Evolutionary conservation across 2,113 vertebrate species (phyloP).

Genomic region (Dicrurus megarhynchus): DNA sequence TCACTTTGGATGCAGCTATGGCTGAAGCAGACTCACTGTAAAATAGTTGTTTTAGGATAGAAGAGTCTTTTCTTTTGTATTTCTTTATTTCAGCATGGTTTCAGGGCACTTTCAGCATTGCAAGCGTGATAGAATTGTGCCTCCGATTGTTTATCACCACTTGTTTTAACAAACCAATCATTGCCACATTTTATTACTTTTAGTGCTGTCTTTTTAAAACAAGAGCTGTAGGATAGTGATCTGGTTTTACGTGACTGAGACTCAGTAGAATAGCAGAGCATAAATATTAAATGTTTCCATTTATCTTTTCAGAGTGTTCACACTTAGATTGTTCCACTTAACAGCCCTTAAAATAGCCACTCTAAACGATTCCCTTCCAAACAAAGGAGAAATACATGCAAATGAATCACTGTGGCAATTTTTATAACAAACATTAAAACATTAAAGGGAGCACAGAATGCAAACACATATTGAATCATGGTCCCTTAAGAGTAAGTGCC

Average conservation of each 20-base stretch:
- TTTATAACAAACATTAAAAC: constrained; percentile 19
- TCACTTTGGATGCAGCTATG: not conserved
- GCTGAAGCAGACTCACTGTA: not conserved
- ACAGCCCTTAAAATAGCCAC: constrained; percentile 34
- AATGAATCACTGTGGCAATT: not conserved
- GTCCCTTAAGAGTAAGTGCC: not conserved
- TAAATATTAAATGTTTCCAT: constrained; percentile 48
- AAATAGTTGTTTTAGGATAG: not conserved
- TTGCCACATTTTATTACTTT: not conserved
- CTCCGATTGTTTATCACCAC: not conserved
- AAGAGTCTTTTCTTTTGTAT: not conserved
- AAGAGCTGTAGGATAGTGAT: not conserved
- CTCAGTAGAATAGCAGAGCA: not conserved
- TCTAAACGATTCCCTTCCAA: not conserved
- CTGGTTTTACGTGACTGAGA: not conserved
- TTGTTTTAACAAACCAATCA: not conserved
- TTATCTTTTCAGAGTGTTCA: not conserved
- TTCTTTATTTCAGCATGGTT: not conserved
- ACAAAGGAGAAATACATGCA: constrained; percentile 5
- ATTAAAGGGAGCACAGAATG: not conserved
- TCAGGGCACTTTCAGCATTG: not conserved
- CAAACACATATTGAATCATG: not conserved
- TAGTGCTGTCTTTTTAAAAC: not conserved
- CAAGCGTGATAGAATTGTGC: not conserved
- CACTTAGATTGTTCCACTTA: constrained; percentile 13